phyloP scores from a whole-genome alignment of 2,888 invertebrate species.

The Nomada lathburiana region DNA sequence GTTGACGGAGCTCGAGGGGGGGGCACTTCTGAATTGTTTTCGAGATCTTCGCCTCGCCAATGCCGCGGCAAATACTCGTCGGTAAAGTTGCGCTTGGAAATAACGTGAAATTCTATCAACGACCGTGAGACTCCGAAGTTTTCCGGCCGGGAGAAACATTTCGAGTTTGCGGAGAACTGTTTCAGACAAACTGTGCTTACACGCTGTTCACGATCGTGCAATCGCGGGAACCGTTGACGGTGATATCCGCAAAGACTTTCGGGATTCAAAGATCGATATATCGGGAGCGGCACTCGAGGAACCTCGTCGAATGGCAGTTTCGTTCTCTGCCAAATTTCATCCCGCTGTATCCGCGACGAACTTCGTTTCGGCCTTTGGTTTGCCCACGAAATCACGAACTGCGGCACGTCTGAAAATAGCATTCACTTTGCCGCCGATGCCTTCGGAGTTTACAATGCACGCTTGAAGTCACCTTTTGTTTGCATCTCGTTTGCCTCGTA shows the following conservation, averaged over 20 bases:
- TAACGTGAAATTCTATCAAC: constrained; percentile 53
- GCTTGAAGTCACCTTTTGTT: constrained; percentile 7
- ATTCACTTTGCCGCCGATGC: constrained; percentile 1
- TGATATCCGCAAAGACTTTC: constrained; percentile 18
- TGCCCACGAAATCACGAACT: not conserved
- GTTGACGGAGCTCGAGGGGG: constrained; percentile 13
- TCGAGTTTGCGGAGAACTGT: constrained; percentile 29
- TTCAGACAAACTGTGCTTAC: constrained; percentile 21
- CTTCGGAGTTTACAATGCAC: not conserved
- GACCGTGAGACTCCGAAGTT: constrained; percentile 25
- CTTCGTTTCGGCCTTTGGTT: not conserved
- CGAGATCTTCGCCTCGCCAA: constrained; percentile 33
- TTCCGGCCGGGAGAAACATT: constrained; percentile 24
- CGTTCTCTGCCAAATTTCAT: constrained; percentile 29
- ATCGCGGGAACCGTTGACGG: constrained; percentile 21
- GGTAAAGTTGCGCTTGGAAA: constrained; percentile 39
- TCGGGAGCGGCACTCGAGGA: constrained; percentile 10
- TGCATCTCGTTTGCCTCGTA: not conserved
- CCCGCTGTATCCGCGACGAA: not conserved
- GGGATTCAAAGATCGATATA: constrained; percentile 18
- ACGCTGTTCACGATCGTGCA: constrained; percentile 9
- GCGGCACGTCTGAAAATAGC: not conserved
- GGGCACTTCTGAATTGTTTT: constrained; percentile 24
- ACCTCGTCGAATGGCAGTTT: constrained; percentile 25
- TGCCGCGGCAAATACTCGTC: constrained; percentile 36